phyloP scores from a whole-genome alignment of 2,113 vertebrate species.

The Malurus alboscapulatus region DNA sequence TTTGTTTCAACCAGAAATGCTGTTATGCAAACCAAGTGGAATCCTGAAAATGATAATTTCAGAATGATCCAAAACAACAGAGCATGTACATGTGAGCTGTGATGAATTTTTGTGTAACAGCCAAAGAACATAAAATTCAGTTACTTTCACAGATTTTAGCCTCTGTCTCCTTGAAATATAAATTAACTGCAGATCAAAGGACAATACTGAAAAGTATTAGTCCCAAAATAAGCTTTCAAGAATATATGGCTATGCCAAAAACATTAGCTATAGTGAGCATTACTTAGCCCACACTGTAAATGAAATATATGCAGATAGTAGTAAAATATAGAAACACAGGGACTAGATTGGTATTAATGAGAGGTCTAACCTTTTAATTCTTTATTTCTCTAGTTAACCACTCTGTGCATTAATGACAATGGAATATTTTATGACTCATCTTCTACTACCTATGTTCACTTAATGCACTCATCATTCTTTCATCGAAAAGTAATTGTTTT shows the following conservation, averaged over 20 bases:
- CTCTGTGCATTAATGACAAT: neutral
- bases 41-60: neutral
- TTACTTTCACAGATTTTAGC: neutral
- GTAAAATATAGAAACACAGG: neutral
- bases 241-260: slow-evolving; percentile 9
- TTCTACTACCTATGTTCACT: neutral
- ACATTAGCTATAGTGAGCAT: neutral
- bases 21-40: neutral
- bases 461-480: slow-evolving; percentile 27
- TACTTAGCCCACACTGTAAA: slow-evolving; percentile 1
- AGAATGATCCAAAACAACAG: neutral
- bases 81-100: neutral
- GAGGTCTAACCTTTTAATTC: neutral
- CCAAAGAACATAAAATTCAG: neutral
- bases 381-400: slow-evolving; percentile 18
- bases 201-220: neutral
- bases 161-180: neutral
- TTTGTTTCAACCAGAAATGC: neutral
- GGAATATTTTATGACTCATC: slow-evolving; percentile 21
- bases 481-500: slow-evolving; percentile 39
- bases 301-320: slow-evolving; percentile 17
- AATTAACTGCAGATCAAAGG: slow-evolving; percentile 21
- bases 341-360: slow-evolving; percentile 10
- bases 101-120: neutral
- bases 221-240: slow-evolving; percentile 17